Conservation (phyloP, 2,888 invertebrate genomes). For the Auanema freiburgensis region DNA sequence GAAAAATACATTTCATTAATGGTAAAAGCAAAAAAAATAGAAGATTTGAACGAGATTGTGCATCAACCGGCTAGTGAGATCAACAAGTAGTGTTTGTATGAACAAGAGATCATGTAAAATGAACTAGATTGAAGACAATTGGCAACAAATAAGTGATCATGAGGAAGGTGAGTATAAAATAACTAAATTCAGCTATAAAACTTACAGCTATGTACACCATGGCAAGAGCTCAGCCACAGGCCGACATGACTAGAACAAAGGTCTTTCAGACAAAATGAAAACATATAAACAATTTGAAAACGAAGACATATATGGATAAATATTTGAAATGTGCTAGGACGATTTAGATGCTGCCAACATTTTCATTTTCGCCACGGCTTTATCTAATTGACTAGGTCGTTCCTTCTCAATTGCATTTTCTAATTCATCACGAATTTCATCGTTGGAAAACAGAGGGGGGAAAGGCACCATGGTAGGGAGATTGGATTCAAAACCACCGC, state of each 20-base stretch:
- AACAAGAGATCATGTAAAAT: neutral
- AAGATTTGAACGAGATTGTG: constrained; percentile 4
- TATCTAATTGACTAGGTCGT: constrained; percentile 33
- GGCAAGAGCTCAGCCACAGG: constrained; percentile 3
- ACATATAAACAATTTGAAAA: constrained; percentile 7
- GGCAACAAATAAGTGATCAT: no score
- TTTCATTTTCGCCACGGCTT: constrained; percentile 39
- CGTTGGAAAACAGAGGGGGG: constrained; percentile 8
- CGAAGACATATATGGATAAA: constrained; percentile 2
- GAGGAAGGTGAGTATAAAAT: no score
- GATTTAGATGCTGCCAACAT: constrained; percentile 25
- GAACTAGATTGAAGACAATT: neutral
- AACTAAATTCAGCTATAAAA: no score
- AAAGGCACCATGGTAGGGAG: constrained; percentile 25
- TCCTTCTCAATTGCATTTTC: constrained; percentile 2
- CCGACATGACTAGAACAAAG: constrained; percentile 1
- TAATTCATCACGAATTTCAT: constrained; percentile 8
- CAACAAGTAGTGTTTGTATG: constrained; percentile 2
- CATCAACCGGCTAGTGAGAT: constrained; percentile 5
- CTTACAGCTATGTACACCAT: no score
- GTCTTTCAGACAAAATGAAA: constrained; percentile 1
- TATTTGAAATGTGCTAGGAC: constrained; percentile 1
- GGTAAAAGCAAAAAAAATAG: constrained; percentile 3
- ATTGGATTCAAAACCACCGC: constrained; percentile 9
- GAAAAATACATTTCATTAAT: constrained; percentile 9